Evolutionary conservation across 2,797 vertebrate species (phyloP).

Genomic region (Allobates femoralis): DNA sequence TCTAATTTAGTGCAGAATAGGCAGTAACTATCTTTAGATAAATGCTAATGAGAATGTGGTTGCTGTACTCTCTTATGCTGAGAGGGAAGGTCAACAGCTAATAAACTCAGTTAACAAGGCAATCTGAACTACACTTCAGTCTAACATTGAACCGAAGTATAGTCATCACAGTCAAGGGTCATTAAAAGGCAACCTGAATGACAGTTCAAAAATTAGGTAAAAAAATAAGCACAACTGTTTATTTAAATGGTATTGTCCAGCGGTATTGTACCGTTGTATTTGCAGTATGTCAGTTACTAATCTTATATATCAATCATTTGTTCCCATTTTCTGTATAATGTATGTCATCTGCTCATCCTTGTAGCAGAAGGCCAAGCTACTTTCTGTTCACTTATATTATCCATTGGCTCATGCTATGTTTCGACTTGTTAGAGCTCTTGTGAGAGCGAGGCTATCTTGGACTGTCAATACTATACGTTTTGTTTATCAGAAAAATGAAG

Average conservation of each 20-base stretch:
- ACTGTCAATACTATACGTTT: background rate
- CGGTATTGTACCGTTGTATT: background rate
- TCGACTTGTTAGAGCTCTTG: background rate
- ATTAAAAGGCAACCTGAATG: constrained; percentile 62
- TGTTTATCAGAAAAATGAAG: too few relatives aligned
- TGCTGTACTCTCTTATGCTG: constrained; percentile 74
- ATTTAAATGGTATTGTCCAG: background rate
- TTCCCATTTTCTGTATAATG: background rate
- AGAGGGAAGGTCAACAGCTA: constrained; percentile 82
- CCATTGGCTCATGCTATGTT: constrained; percentile 4
- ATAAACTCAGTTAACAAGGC: constrained; percentile 80
- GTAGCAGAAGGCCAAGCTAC: background rate
- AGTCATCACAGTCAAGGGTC: constrained; percentile 76
- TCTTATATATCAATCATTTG: background rate
- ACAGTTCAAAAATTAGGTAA: background rate
- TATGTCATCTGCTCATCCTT: background rate
- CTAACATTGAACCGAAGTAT: constrained; percentile 76
- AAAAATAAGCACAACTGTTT: constrained; percentile 10
- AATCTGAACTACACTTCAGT: constrained; percentile 75
- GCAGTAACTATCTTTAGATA: constrained; percentile 80
- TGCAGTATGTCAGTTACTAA: background rate
- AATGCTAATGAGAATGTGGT: constrained; percentile 77
- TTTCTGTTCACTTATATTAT: background rate
- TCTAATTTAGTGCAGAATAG: constrained; percentile 79
- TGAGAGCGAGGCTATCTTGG: background rate